Percentiles rank a stretch among this genome's conserved stretches.
These are phyloP conservation scores for Adela reaumurella DNA, from an alignment of 2,888 invertebrate genomes.

Conservation along the genomic window DNA sequence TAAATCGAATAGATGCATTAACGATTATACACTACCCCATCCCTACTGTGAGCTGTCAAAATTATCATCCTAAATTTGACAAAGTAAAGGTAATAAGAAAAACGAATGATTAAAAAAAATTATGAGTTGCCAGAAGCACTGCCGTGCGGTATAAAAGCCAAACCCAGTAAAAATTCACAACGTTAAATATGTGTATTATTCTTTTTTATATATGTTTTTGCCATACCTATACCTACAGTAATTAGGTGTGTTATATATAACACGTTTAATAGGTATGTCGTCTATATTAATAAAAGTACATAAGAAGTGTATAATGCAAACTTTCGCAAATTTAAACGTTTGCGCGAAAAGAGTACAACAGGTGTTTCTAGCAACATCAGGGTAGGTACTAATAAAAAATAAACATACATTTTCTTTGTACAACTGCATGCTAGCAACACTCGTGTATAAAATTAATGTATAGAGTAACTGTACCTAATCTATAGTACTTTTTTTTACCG, in stretches of 20 bases:
- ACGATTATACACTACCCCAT: too few relatives aligned
- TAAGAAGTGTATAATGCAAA: too few relatives aligned
- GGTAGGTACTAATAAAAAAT: not conserved
- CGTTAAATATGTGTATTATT: too few relatives aligned
- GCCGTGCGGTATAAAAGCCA: too few relatives aligned
- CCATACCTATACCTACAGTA: too few relatives aligned
- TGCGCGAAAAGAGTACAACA: not conserved
- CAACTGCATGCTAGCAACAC: slow-evolving; percentile 55
- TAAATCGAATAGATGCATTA: not conserved
- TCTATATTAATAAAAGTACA: too few relatives aligned
- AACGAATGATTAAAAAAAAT: slow-evolving; percentile 23
- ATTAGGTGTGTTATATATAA: too few relatives aligned
- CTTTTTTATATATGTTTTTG: too few relatives aligned
- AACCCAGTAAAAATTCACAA: too few relatives aligned
- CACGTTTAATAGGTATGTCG: too few relatives aligned
- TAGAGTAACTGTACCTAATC: slow-evolving; percentile 58
- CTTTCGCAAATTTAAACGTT: not conserved
- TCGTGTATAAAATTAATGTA: slow-evolving; percentile 45
- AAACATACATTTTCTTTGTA: slow-evolving; percentile 17
- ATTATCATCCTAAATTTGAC: not conserved
- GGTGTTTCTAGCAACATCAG: not conserved
- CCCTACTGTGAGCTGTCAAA: too few relatives aligned
- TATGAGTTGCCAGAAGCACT: slow-evolving; percentile 7
- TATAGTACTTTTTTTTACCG: slow-evolving; percentile 73
- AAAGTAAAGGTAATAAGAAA: slow-evolving; percentile 16